phyloP scores from a whole-genome alignment of 2,888 invertebrate species.

The Macrophya alboannulata region DNA sequence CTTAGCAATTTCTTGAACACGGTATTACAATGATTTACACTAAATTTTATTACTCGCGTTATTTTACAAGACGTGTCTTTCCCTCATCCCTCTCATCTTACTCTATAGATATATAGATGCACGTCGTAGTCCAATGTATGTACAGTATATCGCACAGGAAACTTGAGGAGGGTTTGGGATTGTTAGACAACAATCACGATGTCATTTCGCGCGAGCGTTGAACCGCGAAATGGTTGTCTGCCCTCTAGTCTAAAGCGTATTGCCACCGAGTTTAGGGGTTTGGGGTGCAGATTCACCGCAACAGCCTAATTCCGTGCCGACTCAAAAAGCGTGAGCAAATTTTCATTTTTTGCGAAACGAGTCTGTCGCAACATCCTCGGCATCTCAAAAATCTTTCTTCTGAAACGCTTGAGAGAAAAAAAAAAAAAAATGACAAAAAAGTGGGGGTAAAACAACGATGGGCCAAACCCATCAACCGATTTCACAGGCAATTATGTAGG shows the following conservation, averaged over 20 bases:
- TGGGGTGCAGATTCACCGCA: conserved; percentile 4
- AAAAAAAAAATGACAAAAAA: background rate
- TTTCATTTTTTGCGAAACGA: background rate
- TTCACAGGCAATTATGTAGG: conserved; percentile 78
- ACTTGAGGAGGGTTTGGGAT: conserved; percentile 5
- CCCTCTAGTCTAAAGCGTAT: conserved; percentile 33
- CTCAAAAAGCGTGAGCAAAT: background rate
- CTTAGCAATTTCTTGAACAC: background rate
- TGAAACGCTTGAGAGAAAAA: background rate
- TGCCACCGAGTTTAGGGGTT: background rate
- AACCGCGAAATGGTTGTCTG: conserved; percentile 57
- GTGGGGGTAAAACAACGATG: conserved; percentile 34
- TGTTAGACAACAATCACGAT: conserved; percentile 51
- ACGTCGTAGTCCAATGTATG: no score
- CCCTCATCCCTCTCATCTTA: background rate
- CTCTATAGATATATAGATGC: no score
- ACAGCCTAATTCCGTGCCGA: background rate
- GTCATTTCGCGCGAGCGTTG: conserved; percentile 48
- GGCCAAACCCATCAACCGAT: conserved; percentile 75
- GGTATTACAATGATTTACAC: background rate
- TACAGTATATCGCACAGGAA: background rate
- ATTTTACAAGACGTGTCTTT: background rate
- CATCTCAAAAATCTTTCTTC: background rate
- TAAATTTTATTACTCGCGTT: background rate
- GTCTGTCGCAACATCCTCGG: background rate